Conservation (phyloP, 2,113 vertebrate species). For the Forbesichthys agassizii region DNA sequence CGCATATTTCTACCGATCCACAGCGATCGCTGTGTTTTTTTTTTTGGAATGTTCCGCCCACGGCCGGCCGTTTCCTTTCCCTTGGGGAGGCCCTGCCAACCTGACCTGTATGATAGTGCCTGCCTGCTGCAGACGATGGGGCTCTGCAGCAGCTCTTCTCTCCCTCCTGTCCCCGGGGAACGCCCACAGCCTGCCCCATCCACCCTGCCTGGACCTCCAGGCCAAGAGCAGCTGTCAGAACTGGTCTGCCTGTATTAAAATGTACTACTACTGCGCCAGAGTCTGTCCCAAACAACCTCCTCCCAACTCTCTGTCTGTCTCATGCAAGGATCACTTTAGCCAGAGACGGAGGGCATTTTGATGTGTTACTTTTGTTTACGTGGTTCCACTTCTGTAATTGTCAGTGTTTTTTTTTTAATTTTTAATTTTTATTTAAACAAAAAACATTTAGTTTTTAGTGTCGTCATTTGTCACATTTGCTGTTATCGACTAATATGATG, state of each 20-base stretch:
- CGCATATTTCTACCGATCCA: conserved; percentile 57
- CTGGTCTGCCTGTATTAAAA: conserved; percentile 66
- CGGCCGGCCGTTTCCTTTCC: conserved; percentile 7
- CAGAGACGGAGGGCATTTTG: conserved; percentile 60
- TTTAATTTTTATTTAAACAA: background rate
- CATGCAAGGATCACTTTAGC: conserved; percentile 79
- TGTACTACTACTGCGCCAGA: conserved; percentile 72
- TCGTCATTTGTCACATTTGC: conserved; percentile 51
- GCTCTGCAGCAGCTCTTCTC: conserved; percentile 68
- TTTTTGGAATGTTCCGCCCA: background rate
- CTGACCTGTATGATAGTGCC: conserved; percentile 76
- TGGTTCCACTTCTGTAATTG: conserved; percentile 59
- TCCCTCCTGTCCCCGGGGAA: conserved; percentile 46
- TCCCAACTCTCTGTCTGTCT: conserved; percentile 37
- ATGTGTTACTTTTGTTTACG: conserved; percentile 28
- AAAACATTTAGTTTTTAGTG: conserved; percentile 38
- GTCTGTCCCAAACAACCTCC: conserved; percentile 67
- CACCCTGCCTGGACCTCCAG: conserved; percentile 28
- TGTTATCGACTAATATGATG: conserved; percentile 31
- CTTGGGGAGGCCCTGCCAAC: conserved; percentile 66
- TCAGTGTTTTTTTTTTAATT: conserved; percentile 54
- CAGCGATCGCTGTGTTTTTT: conserved; percentile 39
- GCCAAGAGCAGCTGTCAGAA: conserved; percentile 72
- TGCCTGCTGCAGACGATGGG: conserved; percentile 71
- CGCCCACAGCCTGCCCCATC: conserved; percentile 35